Evolutionary conservation across 2,888 invertebrate genomes (phyloP), one percentile per base, ranked within the genome.

Genomic region (Melanostoma scalare): DNA sequence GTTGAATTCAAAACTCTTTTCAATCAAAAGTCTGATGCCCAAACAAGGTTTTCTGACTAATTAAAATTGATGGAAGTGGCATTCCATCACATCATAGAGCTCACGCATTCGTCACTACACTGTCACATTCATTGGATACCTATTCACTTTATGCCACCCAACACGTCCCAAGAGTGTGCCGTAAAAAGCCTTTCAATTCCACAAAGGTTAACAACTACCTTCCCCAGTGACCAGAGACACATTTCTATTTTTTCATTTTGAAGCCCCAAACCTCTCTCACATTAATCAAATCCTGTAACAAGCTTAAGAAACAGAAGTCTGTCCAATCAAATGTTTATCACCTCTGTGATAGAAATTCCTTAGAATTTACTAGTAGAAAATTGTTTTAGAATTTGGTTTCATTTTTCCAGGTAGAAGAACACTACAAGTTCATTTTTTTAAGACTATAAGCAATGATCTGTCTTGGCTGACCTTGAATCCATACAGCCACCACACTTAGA

Each of bases 271-370:
- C 10, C 30, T 46, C 67, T 52, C 52, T 77, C 63, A 63, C 69
- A 84, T 78, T 74, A 71, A 84, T 84, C 84, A 84, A 65, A 81
- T 52, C 10, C 68, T 69, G 61, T 67, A 74, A 67, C 79, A 40
- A 79, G 61, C 65, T 42, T 8, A 35, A 40, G 48, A 53, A 73
- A 76, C 67, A 69, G 55, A 74, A 74, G 79, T 79, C 20, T 20
- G 20, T 20, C 82, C 68, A 73, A 73, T 82, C 73, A 75, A 79
- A 67, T 79, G 50, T 78, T 82, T 82, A 74, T 71, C 84, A 84
- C 65, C 79, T 65, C 50, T 33, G 38, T 44, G 61, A n/a, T 52
- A 60, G 60, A 67, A 74, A 82, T 77, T 78, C 77, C 46, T 69
- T 56, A 56, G 56, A 77, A 77, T 77, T 55, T 10, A 46, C 10